Evolutionary conservation across 2,797 vertebrate species (phyloP).

Genomic region (Pyrocephalus nanus): DNA sequence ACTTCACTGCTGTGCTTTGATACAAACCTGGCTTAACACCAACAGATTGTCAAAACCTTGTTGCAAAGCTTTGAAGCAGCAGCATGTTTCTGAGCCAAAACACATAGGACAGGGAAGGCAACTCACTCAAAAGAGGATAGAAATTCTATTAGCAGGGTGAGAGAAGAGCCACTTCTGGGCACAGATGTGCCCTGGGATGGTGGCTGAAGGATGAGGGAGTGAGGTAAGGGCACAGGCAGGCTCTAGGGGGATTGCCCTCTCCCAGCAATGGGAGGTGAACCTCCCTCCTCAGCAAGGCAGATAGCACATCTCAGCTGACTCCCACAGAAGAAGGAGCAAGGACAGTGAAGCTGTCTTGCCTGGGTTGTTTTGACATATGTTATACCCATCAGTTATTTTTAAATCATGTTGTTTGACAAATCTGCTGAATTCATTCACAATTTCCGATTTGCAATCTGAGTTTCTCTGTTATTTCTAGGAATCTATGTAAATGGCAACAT

Average conservation of each 20-base stretch:
- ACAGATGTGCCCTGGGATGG: background rate
- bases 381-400: constrained; percentile 13
- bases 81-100: constrained; percentile 10
- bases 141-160: background rate
- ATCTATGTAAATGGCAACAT: background rate
- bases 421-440: constrained; percentile 43
- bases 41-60: constrained; percentile 47
- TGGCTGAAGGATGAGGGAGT: background rate
- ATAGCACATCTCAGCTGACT: background rate
- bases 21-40: constrained; percentile 60
- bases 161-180: background rate
- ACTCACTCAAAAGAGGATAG: background rate
- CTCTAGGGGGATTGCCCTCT: background rate
- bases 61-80: constrained; percentile 49
- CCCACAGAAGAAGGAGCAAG: constrained; percentile 14
- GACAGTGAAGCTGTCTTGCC: background rate
- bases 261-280: background rate
- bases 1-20: constrained; percentile 57
- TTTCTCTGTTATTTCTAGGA: background rate
- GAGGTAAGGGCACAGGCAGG: background rate
- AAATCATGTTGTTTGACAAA: background rate
- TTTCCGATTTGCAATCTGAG: background rate
- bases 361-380: constrained; percentile 49
- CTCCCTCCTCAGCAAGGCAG: background rate
- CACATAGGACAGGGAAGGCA: background rate